phyloP scores from a whole-genome alignment of 2,888 invertebrate species.

The Euplagia quadripunctaria region DNA sequence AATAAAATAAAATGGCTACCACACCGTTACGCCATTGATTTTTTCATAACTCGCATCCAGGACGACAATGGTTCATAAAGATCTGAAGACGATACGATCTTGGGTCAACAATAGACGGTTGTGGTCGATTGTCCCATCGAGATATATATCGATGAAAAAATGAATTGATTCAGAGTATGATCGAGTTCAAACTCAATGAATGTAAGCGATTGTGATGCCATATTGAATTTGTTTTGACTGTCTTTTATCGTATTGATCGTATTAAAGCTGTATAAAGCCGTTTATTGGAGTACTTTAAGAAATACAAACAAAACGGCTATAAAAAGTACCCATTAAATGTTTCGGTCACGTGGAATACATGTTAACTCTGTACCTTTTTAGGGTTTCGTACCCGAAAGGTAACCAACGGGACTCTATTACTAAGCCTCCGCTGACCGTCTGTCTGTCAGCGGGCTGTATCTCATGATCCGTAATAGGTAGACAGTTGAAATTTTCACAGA shows the following conservation, averaged over 20 bases:
- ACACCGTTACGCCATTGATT: slow-evolving; percentile 68
- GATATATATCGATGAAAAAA: slow-evolving; percentile 74
- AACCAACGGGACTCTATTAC: no score
- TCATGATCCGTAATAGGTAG: no score
- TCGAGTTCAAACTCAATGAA: slow-evolving; percentile 52
- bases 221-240: slow-evolving; percentile 45
- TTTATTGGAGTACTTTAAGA: slow-evolving; percentile 21
- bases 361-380: neutral
- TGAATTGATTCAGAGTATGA: slow-evolving; percentile 65
- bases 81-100: slow-evolving; percentile 79
- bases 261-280: slow-evolving; percentile 14
- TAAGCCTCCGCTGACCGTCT: no score
- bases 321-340: neutral
- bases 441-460: no score
- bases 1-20: slow-evolving; percentile 48
- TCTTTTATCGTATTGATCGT: slow-evolving; percentile 46
- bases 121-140: slow-evolving; percentile 72
- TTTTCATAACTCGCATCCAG: slow-evolving; percentile 67
- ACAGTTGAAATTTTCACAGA: no score
- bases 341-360: neutral
- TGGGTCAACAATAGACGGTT: slow-evolving; percentile 76
- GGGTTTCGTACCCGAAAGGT: no score
- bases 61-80: slow-evolving; percentile 75
- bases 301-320: neutral
- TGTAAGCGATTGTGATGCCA: slow-evolving; percentile 45